A percentile compares a stretch with the other conserved stretches of the same genome.
Conservation (phyloP, 2,888 invertebrate genomes). For the Panopea generosa region DNA sequence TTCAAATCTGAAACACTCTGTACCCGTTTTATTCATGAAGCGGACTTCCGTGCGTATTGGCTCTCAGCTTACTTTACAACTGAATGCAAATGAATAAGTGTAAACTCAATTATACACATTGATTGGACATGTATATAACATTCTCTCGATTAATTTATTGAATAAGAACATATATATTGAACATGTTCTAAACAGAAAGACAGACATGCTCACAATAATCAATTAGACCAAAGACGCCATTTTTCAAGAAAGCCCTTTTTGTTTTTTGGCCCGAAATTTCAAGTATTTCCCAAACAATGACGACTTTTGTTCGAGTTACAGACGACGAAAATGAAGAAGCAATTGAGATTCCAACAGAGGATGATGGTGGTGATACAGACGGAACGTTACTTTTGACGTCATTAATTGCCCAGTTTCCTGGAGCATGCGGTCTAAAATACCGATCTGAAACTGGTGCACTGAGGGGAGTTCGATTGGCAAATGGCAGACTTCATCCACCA, state of each 20-base stretch:
- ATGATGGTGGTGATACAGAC: slow-evolving; percentile 87
- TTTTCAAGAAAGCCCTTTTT: background rate
- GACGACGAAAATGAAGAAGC: slow-evolving; percentile 97
- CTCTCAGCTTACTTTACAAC: too few relatives aligned
- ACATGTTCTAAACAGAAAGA: too few relatives aligned
- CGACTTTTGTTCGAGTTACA: slow-evolving; percentile 93
- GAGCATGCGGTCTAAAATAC: slow-evolving; percentile 98
- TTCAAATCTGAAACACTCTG: too few relatives aligned
- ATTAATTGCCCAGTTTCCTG: slow-evolving; percentile 97
- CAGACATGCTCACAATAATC: too few relatives aligned
- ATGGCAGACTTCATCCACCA: slow-evolving; percentile 96
- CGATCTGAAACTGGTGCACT: slow-evolving; percentile 90
- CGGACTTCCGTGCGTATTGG: too few relatives aligned
- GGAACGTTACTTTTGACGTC: slow-evolving; percentile 96
- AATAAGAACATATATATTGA: too few relatives aligned
- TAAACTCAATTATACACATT: too few relatives aligned
- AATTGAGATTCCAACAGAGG: slow-evolving; percentile 97
- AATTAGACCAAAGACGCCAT: background rate
- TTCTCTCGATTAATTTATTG: too few relatives aligned
- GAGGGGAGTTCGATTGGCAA: slow-evolving; percentile 90
- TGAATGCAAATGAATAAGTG: too few relatives aligned
- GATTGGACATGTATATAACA: too few relatives aligned
- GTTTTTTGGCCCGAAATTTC: background rate
- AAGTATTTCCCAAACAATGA: slow-evolving; percentile 19
- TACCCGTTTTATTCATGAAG: too few relatives aligned